Evolutionary conservation across 1,140 invertebrate species (phyloP).

Genomic region (Heliconius hermathena): DNA sequence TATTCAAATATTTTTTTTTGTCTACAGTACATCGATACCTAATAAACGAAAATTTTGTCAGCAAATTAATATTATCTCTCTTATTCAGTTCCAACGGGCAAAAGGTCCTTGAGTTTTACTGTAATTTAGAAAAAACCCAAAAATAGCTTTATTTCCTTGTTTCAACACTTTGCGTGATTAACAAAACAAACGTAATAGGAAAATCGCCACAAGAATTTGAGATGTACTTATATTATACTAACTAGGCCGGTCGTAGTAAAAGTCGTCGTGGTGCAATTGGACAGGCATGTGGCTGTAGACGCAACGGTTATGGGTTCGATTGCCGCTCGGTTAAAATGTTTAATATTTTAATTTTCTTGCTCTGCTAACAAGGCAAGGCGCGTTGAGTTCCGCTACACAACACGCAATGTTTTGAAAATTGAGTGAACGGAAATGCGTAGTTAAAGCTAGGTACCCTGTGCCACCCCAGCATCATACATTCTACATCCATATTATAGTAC

Average conservation of each 20-base stretch:
- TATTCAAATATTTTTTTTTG: background rate
- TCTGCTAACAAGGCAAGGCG: background rate
- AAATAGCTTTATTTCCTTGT: too few species aligned
- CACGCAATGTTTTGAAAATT: too few species aligned
- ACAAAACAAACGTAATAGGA: too few species aligned
- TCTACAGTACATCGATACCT: conserved; percentile 11
- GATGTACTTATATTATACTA: too few species aligned
- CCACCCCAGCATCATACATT: too few species aligned
- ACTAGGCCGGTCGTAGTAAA: too few species aligned
- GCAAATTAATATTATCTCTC: conserved; percentile 22
- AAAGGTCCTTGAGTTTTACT: background rate
- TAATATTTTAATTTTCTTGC: background rate
- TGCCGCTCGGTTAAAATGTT: background rate
- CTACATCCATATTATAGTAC: too few species aligned
- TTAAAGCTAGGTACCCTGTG: too few species aligned
- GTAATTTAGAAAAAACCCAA: too few species aligned
- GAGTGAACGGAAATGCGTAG: too few species aligned
- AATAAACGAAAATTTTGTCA: conserved; percentile 28
- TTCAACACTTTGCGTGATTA: too few species aligned
- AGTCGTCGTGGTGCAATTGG: background rate
- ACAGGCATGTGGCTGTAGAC: background rate
- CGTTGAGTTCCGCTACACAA: background rate
- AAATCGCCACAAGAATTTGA: too few species aligned
- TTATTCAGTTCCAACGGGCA: background rate
- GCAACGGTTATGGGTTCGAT: background rate